Conservation (phyloP, 2,113 vertebrate species). For the Noctilio leporinus region DNA sequence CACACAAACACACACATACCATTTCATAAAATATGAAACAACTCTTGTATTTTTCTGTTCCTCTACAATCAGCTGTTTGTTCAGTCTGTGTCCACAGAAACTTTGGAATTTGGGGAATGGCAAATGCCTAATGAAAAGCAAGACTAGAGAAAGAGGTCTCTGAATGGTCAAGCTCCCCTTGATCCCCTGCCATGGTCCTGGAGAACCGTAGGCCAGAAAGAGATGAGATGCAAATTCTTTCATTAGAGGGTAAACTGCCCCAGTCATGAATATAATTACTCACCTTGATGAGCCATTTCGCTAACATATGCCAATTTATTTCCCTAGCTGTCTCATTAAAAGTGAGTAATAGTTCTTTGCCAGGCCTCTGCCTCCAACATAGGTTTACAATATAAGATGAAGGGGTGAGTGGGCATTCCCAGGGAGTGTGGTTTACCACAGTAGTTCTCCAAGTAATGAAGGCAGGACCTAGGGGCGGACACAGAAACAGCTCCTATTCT, state of each 20-base stretch:
- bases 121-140: not conserved
- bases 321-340: slow-evolving; percentile 74
- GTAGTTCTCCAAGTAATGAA: slow-evolving; percentile 41
- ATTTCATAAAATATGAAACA: not conserved
- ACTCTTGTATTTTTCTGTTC: not conserved
- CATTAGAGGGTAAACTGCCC: slow-evolving; percentile 55
- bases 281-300: slow-evolving; percentile 69
- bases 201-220: not conserved
- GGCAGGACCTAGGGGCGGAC: not conserved
- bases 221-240: slow-evolving; percentile 42
- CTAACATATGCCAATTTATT: slow-evolving; percentile 73
- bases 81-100: not conserved
- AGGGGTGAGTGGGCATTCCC: not conserved
- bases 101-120: not conserved
- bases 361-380: slow-evolving; percentile 39
- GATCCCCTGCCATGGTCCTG: not conserved
- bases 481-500: not conserved
- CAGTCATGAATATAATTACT: slow-evolving; percentile 64
- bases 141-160: not conserved
- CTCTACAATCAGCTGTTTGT: not conserved
- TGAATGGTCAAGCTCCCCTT: not conserved
- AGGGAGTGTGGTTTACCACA: not conserved
- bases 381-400: slow-evolving; percentile 34
- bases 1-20: not conserved
- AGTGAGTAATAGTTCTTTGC: slow-evolving; percentile 63